Evolutionary conservation across 1,140 invertebrate genomes (phyloP), one percentile per base, ranked within the genome.

Genomic region (Dufourea novaeangliae): DNA sequence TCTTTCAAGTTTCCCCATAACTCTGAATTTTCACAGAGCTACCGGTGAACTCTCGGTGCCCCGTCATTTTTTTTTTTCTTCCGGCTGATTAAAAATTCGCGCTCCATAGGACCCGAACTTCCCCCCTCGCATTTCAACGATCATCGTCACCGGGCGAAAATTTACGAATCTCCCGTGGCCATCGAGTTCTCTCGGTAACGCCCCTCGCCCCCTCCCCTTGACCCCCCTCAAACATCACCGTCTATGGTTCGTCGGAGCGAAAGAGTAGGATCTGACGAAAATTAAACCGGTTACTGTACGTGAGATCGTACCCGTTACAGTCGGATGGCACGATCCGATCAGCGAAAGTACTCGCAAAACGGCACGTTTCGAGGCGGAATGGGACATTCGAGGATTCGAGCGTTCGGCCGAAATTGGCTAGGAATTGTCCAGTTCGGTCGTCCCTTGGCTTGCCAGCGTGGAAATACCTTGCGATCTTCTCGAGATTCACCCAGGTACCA

Each of bases 81-180:
- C 52, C 78, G 29, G 50, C 41, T 83, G 83, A 84, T 84, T 84
- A 84, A 84, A 84, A 83, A 83, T 83, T 80, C 79, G 56, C 71
- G 68, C 44, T 68, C 71, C 46, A 52, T 25, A n/a, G 44, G 56
- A n/a, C n/a, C 27, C 50, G 63, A 78, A 78, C 69, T 70, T 69
- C 57, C 29, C 20, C 29, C 20, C 29, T 63, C 80, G 64, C 25
- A 46, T 70, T 82, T 79, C 57, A 70, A 22, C 61, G 41, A 71
- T 74, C 64, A 69, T 73, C 63, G 37, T 56, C 37, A 10, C 11
- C 50, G 4, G 46, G 4, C 6, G 29, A 17, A 46, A 75, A 67
- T 57, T 71, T 56, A 63, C 25, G 50, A 64, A 79, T 72, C 52
- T n/a, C 70, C 46, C 52, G 7, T 3, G 1, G 52, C n/a, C 66